phyloP scores from a whole-genome alignment of 1,140 invertebrate species.

The Apis laboriosa region DNA sequence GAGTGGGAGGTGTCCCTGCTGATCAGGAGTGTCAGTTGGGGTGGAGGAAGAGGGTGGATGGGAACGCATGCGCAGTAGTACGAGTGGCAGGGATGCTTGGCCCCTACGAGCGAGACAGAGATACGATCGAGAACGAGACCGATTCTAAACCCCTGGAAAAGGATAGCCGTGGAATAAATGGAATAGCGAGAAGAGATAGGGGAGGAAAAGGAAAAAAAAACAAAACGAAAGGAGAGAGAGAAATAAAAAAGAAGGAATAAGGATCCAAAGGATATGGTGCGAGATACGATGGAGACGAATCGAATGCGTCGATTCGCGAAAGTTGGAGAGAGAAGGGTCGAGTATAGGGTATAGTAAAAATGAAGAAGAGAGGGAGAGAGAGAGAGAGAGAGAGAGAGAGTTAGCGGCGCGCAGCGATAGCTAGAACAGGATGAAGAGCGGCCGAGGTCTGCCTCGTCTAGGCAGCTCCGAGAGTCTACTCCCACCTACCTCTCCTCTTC shows the following conservation, averaged over 20 bases:
- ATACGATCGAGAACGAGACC: not conserved
- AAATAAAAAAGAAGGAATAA: not conserved
- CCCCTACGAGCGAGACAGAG: slow-evolving; percentile 23
- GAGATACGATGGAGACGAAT: slow-evolving; percentile 29
- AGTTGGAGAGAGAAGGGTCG: not conserved
- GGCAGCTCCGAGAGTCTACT: slow-evolving; percentile 63
- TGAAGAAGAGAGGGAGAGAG: not conserved
- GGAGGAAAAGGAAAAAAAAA: slow-evolving; percentile 33
- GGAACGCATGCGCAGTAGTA: slow-evolving; percentile 37
- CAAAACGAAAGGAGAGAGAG: slow-evolving; percentile 26
- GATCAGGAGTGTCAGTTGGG: slow-evolving; percentile 37
- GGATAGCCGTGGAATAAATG: not conserved
- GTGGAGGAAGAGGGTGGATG: slow-evolving; percentile 29
- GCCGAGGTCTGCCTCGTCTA: slow-evolving; percentile 60
- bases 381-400: not conserved
- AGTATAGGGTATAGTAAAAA: not conserved
- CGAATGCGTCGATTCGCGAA: slow-evolving; percentile 6
- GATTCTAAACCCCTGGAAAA: not conserved
- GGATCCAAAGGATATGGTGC: slow-evolving; percentile 1
- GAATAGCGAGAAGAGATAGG: not conserved
- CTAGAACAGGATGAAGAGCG: not conserved
- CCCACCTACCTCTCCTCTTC: slow-evolving; percentile 40
- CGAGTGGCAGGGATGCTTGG: slow-evolving; percentile 56
- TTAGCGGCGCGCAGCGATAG: not conserved
- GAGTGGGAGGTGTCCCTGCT: slow-evolving; percentile 23